These are phyloP conservation scores for Calliopsis andreniformis DNA, from an alignment of 1,140 invertebrate genomes.

Conservation along the genomic window DNA sequence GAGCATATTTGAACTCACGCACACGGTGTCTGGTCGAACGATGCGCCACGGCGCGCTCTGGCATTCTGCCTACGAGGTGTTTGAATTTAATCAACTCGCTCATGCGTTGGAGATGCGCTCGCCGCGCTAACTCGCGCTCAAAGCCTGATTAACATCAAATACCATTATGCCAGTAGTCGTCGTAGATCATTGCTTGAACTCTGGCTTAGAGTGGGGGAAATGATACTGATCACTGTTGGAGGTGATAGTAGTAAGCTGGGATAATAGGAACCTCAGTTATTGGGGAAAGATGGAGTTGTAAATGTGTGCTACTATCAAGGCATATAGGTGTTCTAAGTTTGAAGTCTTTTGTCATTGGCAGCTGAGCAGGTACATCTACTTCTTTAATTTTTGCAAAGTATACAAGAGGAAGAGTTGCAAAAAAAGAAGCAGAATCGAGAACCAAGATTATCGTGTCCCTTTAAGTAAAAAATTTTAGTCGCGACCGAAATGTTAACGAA, in stretches of 20 bases:
- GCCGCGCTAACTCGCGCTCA: constrained; percentile 72
- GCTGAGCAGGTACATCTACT: too few species aligned
- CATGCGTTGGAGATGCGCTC: constrained; percentile 75
- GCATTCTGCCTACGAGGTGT: constrained; percentile 78
- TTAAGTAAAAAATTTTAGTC: background rate
- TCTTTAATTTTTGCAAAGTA: too few species aligned
- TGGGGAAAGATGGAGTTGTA: too few species aligned
- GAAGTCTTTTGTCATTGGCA: too few species aligned
- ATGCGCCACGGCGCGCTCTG: constrained; percentile 68
- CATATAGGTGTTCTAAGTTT: too few species aligned
- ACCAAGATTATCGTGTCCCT: too few species aligned
- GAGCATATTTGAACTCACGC: constrained; percentile 79
- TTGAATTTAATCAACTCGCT: constrained; percentile 81
- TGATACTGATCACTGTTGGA: too few species aligned
- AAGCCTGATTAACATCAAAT: constrained; percentile 80
- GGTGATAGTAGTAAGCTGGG: too few species aligned
- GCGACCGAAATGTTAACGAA: background rate
- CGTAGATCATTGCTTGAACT: constrained; percentile 24
- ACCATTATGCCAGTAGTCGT: constrained; percentile 70
- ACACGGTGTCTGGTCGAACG: constrained; percentile 53
- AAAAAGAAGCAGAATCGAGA: too few species aligned
- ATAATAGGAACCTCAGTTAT: too few species aligned
- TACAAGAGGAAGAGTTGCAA: too few species aligned
- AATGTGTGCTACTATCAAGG: too few species aligned
- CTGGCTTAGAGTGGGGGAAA: background rate